Evolutionary conservation across 1,140 invertebrate genomes (phyloP).

Genomic region (Caenorhabditis latens): DNA sequence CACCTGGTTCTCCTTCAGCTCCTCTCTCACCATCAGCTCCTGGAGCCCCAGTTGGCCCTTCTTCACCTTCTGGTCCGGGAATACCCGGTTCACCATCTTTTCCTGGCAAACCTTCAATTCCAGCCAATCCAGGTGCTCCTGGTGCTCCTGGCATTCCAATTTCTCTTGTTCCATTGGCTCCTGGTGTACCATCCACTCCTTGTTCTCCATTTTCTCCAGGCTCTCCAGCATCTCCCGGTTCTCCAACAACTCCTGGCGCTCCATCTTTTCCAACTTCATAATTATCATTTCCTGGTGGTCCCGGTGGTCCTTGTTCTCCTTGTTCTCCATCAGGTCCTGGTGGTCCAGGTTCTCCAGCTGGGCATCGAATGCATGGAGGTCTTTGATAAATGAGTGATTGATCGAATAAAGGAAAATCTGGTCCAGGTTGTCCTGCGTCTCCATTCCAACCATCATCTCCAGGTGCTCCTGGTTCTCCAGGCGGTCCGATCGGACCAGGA

Average conservation of each 20-base stretch:
- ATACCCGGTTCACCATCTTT: constrained; percentile 36
- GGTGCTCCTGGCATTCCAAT: constrained; percentile 36
- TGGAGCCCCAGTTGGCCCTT: constrained; percentile 17
- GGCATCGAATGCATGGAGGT: constrained; percentile 38
- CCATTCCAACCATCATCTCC: constrained; percentile 51
- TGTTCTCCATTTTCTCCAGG: constrained; percentile 20
- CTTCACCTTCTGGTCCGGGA: constrained; percentile 40
- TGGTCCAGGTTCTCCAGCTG: constrained; percentile 31
- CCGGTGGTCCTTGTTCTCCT: constrained; percentile 45
- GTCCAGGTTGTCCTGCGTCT: constrained; percentile 47
- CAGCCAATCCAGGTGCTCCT: constrained; percentile 32
- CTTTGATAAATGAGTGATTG: constrained; percentile 25
- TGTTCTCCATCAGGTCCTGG: constrained; percentile 33
- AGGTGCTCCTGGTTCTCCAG: constrained; percentile 40
- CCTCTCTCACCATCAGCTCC: not conserved
- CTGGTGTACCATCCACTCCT: constrained; percentile 19
- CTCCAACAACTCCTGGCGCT: constrained; percentile 11
- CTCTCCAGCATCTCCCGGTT: constrained; percentile 46
- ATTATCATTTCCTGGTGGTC: constrained; percentile 29
- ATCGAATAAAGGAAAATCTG: constrained; percentile 41
- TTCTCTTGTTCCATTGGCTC: not conserved
- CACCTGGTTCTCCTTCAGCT: constrained; percentile 32
- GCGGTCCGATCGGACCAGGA: constrained; percentile 4
- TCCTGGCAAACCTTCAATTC: not conserved
- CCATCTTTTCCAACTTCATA: constrained; percentile 39